Evolutionary conservation across 2,888 invertebrate genomes (phyloP).

Genomic region (Caenorhabditis sp.): DNA sequence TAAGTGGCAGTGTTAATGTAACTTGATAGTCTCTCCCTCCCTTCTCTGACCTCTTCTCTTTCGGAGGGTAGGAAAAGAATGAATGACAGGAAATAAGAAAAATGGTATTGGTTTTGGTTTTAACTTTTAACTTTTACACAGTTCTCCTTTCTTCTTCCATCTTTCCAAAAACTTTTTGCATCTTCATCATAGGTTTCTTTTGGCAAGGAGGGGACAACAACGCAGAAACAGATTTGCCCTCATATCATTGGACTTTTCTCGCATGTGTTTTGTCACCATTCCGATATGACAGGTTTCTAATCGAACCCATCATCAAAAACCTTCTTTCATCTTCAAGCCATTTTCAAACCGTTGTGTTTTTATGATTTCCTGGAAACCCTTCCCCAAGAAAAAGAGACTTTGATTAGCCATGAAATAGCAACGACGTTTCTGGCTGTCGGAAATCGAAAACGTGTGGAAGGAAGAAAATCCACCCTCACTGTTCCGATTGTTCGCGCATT

Average conservation of each 20-base stretch:
- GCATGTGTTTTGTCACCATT: conserved; percentile 47
- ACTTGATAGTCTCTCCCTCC: conserved; percentile 43
- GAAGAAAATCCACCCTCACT: conserved; percentile 15
- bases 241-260: conserved; percentile 38
- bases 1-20: conserved; percentile 58
- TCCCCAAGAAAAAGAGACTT: conserved; percentile 21
- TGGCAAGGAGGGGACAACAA: not conserved
- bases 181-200: conserved; percentile 10
- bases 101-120: conserved; percentile 57
- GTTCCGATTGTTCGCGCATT: conserved; percentile 44
- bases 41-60: conserved; percentile 34
- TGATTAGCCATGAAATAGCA: conserved; percentile 57
- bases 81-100: conserved; percentile 15
- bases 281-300: conserved; percentile 56
- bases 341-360: conserved; percentile 51
- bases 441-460: conserved; percentile 15
- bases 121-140: conserved; percentile 27
- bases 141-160: not conserved
- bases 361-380: conserved; percentile 37
- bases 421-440: conserved; percentile 39
- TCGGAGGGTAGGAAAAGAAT: conserved; percentile 8
- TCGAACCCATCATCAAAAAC: conserved; percentile 43
- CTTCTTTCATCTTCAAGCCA: conserved; percentile 14
- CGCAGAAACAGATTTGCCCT: conserved; percentile 30
- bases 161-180: conserved; percentile 4